Percentiles rank a stretch among this genome's conserved stretches.
These are phyloP conservation scores for Thomomys bottae DNA, from an alignment of 2,113 vertebrate species.

Conservation along the genomic window DNA sequence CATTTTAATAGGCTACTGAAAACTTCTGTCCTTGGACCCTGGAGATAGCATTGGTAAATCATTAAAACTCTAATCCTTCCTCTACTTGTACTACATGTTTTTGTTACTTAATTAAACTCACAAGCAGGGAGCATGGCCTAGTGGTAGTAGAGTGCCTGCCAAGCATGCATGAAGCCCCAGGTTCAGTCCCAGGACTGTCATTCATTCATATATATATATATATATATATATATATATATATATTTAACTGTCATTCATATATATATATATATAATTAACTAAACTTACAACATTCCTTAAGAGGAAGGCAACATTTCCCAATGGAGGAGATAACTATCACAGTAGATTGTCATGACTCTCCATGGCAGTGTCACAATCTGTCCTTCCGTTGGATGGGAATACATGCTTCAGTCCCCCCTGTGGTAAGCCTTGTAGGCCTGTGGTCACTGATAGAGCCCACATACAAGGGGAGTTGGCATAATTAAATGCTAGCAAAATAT, in stretches of 20 bases:
- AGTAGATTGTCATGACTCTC: neutral
- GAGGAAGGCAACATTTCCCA: neutral
- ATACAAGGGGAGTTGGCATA: neutral
- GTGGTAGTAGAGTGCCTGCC: no score
- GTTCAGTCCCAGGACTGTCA: no score
- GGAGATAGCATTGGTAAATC: neutral
- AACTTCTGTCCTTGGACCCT: neutral
- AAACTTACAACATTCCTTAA: neutral
- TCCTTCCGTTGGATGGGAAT: neutral
- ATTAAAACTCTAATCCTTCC: neutral
- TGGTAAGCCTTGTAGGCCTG: neutral
- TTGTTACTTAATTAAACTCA: slow-evolving; percentile 3
- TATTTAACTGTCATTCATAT: no score
- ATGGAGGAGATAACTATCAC: neutral
- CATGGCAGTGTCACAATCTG: neutral
- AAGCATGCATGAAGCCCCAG: no score
- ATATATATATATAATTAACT: no score
- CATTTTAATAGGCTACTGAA: slow-evolving; percentile 3
- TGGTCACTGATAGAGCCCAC: neutral
- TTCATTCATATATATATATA: no score
- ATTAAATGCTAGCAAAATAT: neutral
- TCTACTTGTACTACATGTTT: neutral
- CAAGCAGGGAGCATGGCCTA: no score
- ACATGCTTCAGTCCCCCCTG: neutral
- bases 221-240: no score